Conservation (phyloP, 2,888 invertebrate species). For the Melikaiella ostensackeni region DNA sequence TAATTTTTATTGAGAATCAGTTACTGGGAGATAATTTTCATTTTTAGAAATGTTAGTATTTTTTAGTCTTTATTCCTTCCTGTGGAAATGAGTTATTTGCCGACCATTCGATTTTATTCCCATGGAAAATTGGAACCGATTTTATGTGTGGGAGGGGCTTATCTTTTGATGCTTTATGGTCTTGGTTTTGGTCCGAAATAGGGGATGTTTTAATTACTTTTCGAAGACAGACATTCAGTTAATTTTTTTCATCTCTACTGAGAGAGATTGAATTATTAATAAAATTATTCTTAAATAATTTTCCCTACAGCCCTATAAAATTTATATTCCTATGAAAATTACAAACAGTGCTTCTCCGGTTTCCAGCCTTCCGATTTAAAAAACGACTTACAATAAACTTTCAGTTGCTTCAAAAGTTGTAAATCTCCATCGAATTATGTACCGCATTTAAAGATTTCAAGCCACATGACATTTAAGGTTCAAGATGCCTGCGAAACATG, state of each 20-base stretch:
- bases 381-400: slow-evolving; percentile 10
- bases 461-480: slow-evolving; percentile 26
- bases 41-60: not conserved
- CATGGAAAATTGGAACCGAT: not conserved
- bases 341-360: not conserved
- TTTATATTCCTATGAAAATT: slow-evolving; percentile 4
- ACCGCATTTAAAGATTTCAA: not conserved
- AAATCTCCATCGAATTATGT: slow-evolving; percentile 13
- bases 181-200: not conserved
- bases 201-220: not conserved
- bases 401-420: not conserved
- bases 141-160: not conserved
- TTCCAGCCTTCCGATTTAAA: slow-evolving; percentile 9
- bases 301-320: not conserved
- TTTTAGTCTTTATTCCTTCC: not conserved
- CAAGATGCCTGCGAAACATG: slow-evolving; percentile 20
- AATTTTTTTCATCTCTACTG: not conserved
- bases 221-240: not conserved
- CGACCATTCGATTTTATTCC: not conserved
- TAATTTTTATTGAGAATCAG: no score
- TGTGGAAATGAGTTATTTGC: not conserved
- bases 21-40: not conserved
- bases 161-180: not conserved
- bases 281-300: not conserved
- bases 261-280: not conserved